Percentiles rank a stretch among this genome's conserved stretches.
These are phyloP conservation scores for Psilanteris sp. DNA, from an alignment of 1,140 invertebrate species.

Conservation along the genomic window DNA sequence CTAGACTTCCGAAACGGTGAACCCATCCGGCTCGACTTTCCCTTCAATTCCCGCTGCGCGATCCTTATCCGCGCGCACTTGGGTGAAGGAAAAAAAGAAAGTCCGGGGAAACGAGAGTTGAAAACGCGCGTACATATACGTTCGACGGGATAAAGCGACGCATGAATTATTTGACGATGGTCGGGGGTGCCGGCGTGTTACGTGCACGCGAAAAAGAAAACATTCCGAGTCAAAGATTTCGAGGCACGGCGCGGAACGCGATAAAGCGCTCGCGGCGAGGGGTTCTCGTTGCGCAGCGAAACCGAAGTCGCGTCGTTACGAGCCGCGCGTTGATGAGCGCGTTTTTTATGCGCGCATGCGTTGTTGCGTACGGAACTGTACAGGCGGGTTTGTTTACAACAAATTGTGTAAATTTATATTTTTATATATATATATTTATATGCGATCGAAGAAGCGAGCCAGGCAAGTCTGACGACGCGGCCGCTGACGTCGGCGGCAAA, in stretches of 20 bases:
- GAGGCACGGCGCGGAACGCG: constrained; percentile 44
- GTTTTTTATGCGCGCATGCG: too few relatives aligned
- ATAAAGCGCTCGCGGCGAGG: constrained; percentile 42
- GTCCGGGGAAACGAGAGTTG: constrained; percentile 8
- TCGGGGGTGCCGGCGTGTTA: constrained; percentile 18
- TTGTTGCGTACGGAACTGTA: too few relatives aligned
- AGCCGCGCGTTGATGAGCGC: too few relatives aligned
- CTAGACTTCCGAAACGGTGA: constrained; percentile 6
- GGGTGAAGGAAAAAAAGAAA: constrained; percentile 37
- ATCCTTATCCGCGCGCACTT: constrained; percentile 21
- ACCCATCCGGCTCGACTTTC: constrained; percentile 21
- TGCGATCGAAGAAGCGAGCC: constrained; percentile 2
- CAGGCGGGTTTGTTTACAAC: too few relatives aligned
- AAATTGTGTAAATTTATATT: too few relatives aligned
- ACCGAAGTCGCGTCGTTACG: too few relatives aligned
- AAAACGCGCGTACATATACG: too few relatives aligned
- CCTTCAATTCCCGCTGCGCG: constrained; percentile 10
- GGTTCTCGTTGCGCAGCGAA: constrained; percentile 12
- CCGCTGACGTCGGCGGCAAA: constrained; percentile 38
- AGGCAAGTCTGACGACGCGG: constrained; percentile 16
- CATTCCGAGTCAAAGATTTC: constrained; percentile 4
- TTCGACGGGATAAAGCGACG: constrained; percentile 45
- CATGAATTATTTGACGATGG: constrained; percentile 58
- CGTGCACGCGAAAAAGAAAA: constrained; percentile 1
- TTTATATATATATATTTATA: constrained; percentile 6